Percentiles rank a stretch among this genome's conserved stretches.
Evolutionary conservation across 2,797 vertebrate species (phyloP).

Genomic region (Morus bassanus): DNA sequence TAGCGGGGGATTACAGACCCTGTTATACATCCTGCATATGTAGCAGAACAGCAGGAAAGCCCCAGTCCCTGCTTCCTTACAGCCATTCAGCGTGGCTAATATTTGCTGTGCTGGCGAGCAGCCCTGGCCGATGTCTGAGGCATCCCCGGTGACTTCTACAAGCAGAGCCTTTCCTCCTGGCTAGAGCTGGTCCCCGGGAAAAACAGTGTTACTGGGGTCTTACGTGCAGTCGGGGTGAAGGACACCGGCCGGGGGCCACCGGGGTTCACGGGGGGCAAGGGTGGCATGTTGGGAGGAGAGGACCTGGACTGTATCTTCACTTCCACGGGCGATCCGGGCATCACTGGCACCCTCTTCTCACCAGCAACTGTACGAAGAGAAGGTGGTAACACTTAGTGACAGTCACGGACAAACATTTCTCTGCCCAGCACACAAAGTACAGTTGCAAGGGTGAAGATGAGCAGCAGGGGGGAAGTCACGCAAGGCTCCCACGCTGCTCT

Average conservation of each 20-base stretch:
- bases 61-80: background rate
- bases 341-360: conserved; percentile 96
- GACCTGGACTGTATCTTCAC: conserved; percentile 97
- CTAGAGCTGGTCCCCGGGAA: background rate
- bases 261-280: conserved; percentile 91
- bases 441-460: background rate
- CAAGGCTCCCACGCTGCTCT: background rate
- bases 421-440: fast-evolving
- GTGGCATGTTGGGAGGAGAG: conserved; percentile 92
- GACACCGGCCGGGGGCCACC: conserved; percentile 90
- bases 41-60: background rate
- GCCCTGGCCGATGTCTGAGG: background rate
- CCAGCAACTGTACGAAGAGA: conserved; percentile 82
- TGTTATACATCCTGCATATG: fast-evolving
- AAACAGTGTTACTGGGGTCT: conserved; percentile 27
- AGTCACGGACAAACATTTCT: background rate
- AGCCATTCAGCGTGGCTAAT: fast-evolving
- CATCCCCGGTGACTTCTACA: fast-evolving
- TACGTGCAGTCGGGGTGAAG: conserved; percentile 91
- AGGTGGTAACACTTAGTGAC: background rate
- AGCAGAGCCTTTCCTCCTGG: background rate
- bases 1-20: background rate
- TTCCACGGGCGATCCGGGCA: conserved; percentile 99
- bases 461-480: background rate
- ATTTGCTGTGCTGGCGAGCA: fast-evolving